Conservation (phyloP, 2,113 vertebrate species). For the Cottus gobio region DNA sequence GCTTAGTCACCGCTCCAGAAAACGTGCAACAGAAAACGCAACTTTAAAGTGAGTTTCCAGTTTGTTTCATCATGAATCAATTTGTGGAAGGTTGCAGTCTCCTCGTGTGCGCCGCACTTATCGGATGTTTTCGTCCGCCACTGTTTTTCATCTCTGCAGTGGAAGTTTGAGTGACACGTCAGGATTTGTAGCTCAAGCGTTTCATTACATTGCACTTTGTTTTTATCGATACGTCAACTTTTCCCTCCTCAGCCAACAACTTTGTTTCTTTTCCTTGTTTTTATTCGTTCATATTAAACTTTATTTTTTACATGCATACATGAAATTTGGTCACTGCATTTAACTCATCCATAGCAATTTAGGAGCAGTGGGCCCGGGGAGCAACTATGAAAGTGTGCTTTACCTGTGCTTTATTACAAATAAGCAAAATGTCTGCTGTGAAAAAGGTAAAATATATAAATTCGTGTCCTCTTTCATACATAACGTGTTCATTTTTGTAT, state of each 20-base stretch:
- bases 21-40: not conserved
- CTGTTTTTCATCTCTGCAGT: not conserved
- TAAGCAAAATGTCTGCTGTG: not conserved
- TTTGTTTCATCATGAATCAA: not conserved
- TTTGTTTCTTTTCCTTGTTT: too few species aligned
- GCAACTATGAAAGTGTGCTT: too few species aligned
- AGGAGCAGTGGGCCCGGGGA: too few species aligned
- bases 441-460: not conserved
- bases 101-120: not conserved
- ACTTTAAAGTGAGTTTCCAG: not conserved
- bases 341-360: too few species aligned
- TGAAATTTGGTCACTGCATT: too few species aligned
- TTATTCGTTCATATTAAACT: not conserved
- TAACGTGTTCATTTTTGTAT: not conserved
- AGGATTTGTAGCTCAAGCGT: not conserved
- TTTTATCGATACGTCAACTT: not conserved
- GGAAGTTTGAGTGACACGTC: not conserved
- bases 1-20: not conserved
- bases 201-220: not conserved
- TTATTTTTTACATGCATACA: too few species aligned
- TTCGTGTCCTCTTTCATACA: not conserved
- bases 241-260: not conserved
- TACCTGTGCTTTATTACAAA: not conserved
- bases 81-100: not conserved
- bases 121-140: not conserved